Percentiles rank a stretch among this genome's conserved stretches.
phyloP scores from a whole-genome alignment of 1,140 invertebrate genomes.

The Caenorhabditis tropicalis region DNA sequence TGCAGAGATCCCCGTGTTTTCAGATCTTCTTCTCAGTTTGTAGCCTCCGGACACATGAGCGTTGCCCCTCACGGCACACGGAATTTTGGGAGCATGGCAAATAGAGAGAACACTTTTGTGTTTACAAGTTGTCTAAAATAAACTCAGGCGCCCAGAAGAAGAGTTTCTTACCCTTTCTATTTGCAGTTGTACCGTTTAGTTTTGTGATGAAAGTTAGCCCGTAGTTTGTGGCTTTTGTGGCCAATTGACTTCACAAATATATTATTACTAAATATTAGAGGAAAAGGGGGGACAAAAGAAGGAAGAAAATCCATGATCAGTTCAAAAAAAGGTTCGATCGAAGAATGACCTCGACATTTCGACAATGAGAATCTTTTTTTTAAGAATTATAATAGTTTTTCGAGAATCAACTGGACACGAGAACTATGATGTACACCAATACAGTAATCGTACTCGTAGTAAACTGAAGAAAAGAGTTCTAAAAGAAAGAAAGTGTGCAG shows the following conservation, averaged over 20 bases:
- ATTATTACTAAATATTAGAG: neutral
- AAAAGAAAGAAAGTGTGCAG: neutral
- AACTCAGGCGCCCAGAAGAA: constrained; percentile 25
- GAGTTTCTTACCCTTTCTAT: constrained; percentile 35
- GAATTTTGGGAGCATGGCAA: neutral
- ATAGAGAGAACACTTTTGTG: constrained; percentile 32
- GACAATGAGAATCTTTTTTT: neutral
- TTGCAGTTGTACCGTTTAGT: constrained; percentile 28
- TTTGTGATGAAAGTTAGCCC: neutral
- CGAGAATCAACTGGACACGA: too few relatives aligned
- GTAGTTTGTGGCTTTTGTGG: constrained; percentile 36
- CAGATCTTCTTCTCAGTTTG: neutral
- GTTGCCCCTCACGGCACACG: neutral
- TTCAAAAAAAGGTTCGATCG: too few relatives aligned
- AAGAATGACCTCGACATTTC: neutral
- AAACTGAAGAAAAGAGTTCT: too few relatives aligned
- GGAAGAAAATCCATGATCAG: too few relatives aligned
- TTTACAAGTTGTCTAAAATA: constrained; percentile 42
- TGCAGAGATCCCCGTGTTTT: neutral
- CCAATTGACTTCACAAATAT: neutral
- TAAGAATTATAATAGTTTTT: too few relatives aligned
- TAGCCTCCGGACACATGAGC: constrained; percentile 4
- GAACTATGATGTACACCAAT: too few relatives aligned
- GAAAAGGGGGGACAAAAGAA: too few relatives aligned
- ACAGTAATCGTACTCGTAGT: too few relatives aligned